Conservation (phyloP, 2,113 vertebrate species). For the Dendropsophus ebraccatus region DNA sequence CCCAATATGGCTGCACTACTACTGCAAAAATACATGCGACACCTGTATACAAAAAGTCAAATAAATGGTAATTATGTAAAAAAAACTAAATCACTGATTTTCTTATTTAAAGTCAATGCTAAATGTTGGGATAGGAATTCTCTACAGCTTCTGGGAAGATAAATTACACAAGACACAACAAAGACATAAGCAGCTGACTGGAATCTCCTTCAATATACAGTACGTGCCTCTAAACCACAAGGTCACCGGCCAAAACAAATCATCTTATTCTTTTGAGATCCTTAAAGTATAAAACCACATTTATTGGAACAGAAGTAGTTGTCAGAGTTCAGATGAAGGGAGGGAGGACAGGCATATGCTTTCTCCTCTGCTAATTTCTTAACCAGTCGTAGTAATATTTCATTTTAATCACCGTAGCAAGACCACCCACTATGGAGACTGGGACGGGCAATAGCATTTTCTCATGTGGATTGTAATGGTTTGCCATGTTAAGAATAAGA, state of each 20-base stretch:
- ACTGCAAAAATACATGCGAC: no score
- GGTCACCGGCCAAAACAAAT: background rate
- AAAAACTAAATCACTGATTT: no score
- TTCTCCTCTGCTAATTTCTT: background rate
- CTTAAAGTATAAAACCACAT: slow-evolving; percentile 5
- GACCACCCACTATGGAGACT: slow-evolving; percentile 4
- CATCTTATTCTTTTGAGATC: background rate
- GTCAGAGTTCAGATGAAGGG: background rate
- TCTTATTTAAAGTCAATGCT: no score
- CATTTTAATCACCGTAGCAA: background rate
- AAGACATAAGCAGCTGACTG: no score
- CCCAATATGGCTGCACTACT: no score
- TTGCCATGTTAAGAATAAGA: background rate
- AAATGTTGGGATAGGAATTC: no score
- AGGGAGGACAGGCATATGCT: background rate
- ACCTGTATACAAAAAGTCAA: no score
- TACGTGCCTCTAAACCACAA: background rate
- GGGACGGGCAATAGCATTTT: background rate
- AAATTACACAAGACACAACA: background rate
- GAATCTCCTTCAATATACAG: background rate
- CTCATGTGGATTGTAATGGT: background rate
- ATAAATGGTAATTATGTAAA: no score
- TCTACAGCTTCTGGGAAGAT: no score
- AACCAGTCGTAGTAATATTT: background rate
- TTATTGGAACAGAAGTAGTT: background rate